A percentile compares a stretch with the other conserved stretches of the same genome.
phyloP scores from a whole-genome alignment of 2,888 invertebrate species.

The Torymus auratus region DNA sequence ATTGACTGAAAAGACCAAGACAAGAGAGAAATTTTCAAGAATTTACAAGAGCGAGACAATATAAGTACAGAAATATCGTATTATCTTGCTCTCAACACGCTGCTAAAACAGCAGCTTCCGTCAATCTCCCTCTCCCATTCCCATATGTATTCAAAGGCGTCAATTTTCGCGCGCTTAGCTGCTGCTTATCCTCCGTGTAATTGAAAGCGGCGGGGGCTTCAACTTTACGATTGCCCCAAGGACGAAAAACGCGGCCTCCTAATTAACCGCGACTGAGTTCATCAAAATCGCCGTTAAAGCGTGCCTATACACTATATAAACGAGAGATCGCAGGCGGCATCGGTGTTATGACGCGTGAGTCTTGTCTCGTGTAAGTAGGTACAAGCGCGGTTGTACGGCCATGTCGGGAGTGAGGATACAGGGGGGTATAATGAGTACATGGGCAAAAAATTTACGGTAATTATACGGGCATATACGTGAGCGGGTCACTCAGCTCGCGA shows the following conservation, averaged over 20 bases:
- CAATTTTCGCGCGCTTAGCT: constrained; percentile 8
- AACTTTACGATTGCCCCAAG: constrained; percentile 22
- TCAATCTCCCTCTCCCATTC: background rate
- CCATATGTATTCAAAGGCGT: background rate
- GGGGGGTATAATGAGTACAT: background rate
- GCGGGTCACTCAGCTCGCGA: too few species aligned
- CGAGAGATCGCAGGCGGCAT: background rate
- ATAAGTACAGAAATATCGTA: too few species aligned
- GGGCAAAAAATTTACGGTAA: too few species aligned
- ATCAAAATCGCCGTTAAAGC: constrained; percentile 70
- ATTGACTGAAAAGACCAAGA: too few species aligned
- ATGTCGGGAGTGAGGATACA: background rate
- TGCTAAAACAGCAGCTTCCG: too few species aligned
- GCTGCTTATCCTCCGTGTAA: background rate
- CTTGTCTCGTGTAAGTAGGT: too few species aligned
- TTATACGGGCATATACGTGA: too few species aligned
- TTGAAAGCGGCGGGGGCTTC: constrained; percentile 19
- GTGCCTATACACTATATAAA: constrained; percentile 6
- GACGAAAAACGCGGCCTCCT: constrained; percentile 63
- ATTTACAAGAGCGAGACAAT: too few species aligned
- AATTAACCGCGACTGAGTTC: constrained; percentile 72
- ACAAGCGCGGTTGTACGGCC: too few species aligned
- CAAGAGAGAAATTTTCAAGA: too few species aligned
- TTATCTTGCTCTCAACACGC: too few species aligned
- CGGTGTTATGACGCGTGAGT: too few species aligned